phyloP scores from a whole-genome alignment of 2,797 vertebrate genomes.

The Poeciliopsis presidionis region DNA sequence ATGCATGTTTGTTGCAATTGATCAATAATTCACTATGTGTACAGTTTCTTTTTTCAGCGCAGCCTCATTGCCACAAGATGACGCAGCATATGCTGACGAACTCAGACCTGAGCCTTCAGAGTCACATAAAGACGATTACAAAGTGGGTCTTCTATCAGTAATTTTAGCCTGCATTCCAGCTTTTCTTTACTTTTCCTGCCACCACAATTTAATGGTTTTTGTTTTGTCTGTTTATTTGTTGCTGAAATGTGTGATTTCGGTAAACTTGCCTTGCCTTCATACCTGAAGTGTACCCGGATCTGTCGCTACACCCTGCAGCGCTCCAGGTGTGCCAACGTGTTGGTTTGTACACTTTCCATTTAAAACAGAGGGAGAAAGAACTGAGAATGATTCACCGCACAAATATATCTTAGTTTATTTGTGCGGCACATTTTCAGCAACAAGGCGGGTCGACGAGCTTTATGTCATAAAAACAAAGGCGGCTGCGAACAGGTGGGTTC shows the following conservation, averaged over 20 bases:
- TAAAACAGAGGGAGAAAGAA: neutral
- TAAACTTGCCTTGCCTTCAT: neutral
- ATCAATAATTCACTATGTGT: neutral
- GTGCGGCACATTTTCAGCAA: no score
- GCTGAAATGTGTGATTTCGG: neutral
- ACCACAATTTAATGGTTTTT: neutral
- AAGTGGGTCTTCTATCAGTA: neutral
- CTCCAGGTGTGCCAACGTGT: neutral
- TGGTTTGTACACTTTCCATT: neutral
- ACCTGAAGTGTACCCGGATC: neutral
- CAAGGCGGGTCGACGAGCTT: no score
- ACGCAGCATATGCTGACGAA: neutral
- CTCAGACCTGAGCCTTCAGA: no score
- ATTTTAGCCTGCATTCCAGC: neutral
- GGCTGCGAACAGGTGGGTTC: no score
- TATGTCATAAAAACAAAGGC: no score
- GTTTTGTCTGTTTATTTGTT: neutral
- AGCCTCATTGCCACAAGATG: no score
- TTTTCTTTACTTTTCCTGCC: neutral
- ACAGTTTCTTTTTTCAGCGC: no score
- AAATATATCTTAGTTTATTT: neutral
- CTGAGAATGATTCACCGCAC: neutral
- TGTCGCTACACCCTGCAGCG: neutral
- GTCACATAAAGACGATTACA: no score
- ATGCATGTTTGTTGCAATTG: neutral